Evolutionary conservation across 1,140 invertebrate species (phyloP), one percentile per base, ranked within the genome.

Genomic region (Antheraea pernyi): DNA sequence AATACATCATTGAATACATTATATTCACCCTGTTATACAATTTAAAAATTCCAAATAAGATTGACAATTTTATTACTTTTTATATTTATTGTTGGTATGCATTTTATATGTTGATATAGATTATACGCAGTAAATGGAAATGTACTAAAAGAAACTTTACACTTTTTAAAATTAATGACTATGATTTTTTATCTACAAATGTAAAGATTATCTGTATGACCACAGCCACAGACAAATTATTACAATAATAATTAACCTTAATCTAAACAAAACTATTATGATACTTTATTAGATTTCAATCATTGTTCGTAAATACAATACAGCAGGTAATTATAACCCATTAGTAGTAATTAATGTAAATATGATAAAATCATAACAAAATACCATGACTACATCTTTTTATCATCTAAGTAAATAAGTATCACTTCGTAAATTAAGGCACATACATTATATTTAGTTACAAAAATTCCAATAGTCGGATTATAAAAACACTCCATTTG

Each of bases 381-480:
- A 59, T 67, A 37, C 30, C 58, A 37, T 22, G 19, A 53, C 53
- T 67, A 59, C 9, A 39, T 19, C n/a, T 42, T 42, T 36, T 18
- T 42, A 65, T 68, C 65, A 46, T 69, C 59, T 70, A 78, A 61
- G 65, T 72, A 75, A 73, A 75, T 79, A 84, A 69, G 68, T 82
- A 84, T 83, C 80, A 87, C 78, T 85, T 80, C 69, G 80, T 77
- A 82, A 73, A 79, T 72, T 87, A 90, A 90, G 86, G 88, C 88
- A 90, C 86, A 81, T 82, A 80, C 73, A 82, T 53, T 53, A 53
- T 53, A 53, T 84, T 68, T 65, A 65, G 46, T 65, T 65, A 65
- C 18, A 65, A 65, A n/a, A 19, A 19, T 46, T 53, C 37, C n/a
- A 48, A 65, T 42, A 46, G 19, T 37, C 37, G 18, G 13, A 59